Conservation (phyloP, 2,888 invertebrate genomes). For the Drosophila multiciliata region DNA sequence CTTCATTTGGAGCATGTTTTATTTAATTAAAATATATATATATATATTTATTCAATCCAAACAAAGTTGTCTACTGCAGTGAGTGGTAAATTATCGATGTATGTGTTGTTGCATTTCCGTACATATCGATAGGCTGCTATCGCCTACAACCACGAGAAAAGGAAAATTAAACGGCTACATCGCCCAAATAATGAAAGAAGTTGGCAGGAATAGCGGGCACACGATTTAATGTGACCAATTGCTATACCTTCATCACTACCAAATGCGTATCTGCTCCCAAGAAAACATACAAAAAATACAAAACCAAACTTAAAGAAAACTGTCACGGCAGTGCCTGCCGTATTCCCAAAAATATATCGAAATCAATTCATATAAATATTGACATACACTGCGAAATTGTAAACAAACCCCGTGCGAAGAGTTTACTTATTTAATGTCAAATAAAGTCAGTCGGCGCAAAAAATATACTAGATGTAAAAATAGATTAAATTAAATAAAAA, state of each 20-base stretch:
- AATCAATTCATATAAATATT: background rate
- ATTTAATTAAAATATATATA: background rate
- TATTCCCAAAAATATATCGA: background rate
- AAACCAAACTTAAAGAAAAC: background rate
- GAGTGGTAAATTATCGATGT: slow-evolving; percentile 46
- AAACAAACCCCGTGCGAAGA: background rate
- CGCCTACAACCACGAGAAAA: no score
- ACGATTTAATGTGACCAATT: background rate
- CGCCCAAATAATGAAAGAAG: no score
- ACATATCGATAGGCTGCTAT: no score
- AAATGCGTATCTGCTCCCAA: background rate
- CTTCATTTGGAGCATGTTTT: slow-evolving; percentile 36
- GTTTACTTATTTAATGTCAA: background rate
- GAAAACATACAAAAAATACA: background rate
- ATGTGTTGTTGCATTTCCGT: no score
- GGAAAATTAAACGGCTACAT: no score
- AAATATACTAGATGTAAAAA: background rate
- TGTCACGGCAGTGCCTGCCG: background rate
- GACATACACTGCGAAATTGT: background rate
- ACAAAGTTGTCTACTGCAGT: slow-evolving; percentile 27
- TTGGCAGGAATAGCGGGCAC: no score
- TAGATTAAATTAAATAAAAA: background rate
- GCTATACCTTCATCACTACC: background rate
- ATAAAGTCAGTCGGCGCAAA: background rate
- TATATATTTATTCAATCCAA: no score